These are phyloP conservation scores for Emydoidea blandingii DNA, from an alignment of 2,797 vertebrate genomes.

Conservation along the genomic window DNA sequence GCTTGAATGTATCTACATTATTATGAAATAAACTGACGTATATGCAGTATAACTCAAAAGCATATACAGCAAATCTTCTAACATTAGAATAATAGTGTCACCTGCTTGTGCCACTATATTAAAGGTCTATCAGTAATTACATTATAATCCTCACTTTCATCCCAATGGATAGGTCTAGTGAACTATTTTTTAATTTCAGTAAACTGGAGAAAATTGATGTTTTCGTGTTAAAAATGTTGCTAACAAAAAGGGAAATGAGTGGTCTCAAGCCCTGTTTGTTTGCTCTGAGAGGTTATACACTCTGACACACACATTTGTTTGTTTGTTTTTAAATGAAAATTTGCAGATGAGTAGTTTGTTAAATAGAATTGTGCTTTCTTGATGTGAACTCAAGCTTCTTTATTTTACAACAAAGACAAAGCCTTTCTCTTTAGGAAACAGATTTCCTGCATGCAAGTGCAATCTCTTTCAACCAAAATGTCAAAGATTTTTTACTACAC, in stretches of 20 bases:
- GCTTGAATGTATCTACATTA: slow-evolving; percentile 13
- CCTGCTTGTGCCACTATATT: neutral
- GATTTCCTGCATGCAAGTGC: neutral
- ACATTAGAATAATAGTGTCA: slow-evolving; percentile 14
- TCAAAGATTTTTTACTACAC: neutral
- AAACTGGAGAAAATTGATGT: neutral
- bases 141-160: slow-evolving; percentile 4
- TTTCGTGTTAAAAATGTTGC: neutral
- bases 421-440: neutral
- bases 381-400: neutral
- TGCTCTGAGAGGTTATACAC: neutral
- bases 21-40: slow-evolving; percentile 17
- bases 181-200: slow-evolving; percentile 13
- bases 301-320: neutral
- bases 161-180: neutral
- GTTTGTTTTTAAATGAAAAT: neutral
- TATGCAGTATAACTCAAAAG: neutral
- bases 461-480: neutral
- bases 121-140: neutral
- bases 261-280: neutral
- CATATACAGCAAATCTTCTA: slow-evolving; percentile 11
- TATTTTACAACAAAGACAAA: neutral
- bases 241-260: neutral
- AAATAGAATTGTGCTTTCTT: neutral
- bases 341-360: neutral